A percentile compares a stretch with the other conserved stretches of the same genome.
phyloP scores from a whole-genome alignment of 2,888 invertebrate species.

The Eretmocerus hayati region DNA sequence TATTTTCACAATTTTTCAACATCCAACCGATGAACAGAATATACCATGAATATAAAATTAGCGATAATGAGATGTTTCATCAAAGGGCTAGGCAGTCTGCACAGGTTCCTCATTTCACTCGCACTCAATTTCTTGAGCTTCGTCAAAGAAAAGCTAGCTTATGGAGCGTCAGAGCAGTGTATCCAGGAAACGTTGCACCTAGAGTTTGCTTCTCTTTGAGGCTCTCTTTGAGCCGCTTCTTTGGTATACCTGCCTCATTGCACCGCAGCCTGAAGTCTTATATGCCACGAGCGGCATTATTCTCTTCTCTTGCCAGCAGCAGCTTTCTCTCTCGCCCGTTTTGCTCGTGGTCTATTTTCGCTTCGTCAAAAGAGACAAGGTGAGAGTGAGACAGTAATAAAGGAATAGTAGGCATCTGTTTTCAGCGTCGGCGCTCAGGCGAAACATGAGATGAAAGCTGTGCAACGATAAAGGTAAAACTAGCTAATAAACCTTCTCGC shows the following conservation, averaged over 20 bases:
- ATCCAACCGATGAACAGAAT: too few species aligned
- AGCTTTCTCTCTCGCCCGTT: too few species aligned
- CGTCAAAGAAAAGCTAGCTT: constrained; percentile 1
- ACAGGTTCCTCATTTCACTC: too few species aligned
- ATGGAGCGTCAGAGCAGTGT: neutral
- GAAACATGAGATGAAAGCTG: too few species aligned
- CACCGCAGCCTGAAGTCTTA: neutral
- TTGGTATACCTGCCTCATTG: neutral
- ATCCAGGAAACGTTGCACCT: neutral
- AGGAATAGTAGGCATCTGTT: too few species aligned
- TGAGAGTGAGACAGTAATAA: neutral
- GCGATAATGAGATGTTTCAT: too few species aligned
- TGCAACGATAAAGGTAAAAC: too few species aligned
- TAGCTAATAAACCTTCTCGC: too few species aligned
- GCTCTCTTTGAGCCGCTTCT: neutral
- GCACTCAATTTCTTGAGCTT: neutral
- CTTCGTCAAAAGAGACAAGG: neutral
- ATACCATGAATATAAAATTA: too few species aligned
- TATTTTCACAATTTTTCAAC: too few species aligned
- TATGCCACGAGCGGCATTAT: neutral
- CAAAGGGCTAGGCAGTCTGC: too few species aligned
- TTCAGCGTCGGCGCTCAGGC: too few species aligned
- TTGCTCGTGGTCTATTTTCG: neutral
- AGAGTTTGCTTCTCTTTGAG: neutral
- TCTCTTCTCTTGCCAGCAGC: neutral